Base-by-base conservation (phyloP, 2,888 invertebrate species). In the Amiota minor region DNA sequence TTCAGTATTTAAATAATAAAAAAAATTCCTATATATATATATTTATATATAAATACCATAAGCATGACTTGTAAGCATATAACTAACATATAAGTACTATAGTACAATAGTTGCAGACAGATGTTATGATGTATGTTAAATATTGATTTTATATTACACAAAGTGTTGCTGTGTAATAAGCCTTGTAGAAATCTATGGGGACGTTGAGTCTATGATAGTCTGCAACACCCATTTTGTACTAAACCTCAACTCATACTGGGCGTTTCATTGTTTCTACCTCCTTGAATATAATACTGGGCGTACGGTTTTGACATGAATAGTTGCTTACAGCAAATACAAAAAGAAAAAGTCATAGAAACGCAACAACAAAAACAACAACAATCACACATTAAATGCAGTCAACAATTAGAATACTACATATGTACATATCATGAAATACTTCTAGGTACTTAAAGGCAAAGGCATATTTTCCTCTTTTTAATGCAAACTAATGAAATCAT, bases 281-380 rank as follows among this genome's bases (percentile, higher is more conserved):
- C 67, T 72, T 35, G 47, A 69, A 62, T 18, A 9, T 47, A 9
- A 64, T 76, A 56, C 69, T n/a, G 55, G 35, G 35, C 14, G 35
- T 61, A 56, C 77, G 68, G 67, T 73, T 68, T 74, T 79, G 80
- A 75, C 81, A 83, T 76, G 79, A 85, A 85, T 81, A 74, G 76
- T 78, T 73, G 76, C 75, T 35, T 35, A 35, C 6, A 35, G 35
- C 35, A 35, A 35, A 35, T 6, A 35, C 35, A 35, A 35, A 35
- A 35, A 35, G 2, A 78, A 85, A 85, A 82, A 83, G 85, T 76
- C 85, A 81, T 80, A 85, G 84, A 80, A 82, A 83, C 82, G 75
- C 70, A 74, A 72, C 74, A 70, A 61, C 20, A 71, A 50, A 71
- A 77, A 77, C 75, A 77, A 75, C 72, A 74, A 72, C 49, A 70